Evolutionary conservation across 2,888 invertebrate genomes (phyloP).

Genomic region (Chamaedrilus cognettii): DNA sequence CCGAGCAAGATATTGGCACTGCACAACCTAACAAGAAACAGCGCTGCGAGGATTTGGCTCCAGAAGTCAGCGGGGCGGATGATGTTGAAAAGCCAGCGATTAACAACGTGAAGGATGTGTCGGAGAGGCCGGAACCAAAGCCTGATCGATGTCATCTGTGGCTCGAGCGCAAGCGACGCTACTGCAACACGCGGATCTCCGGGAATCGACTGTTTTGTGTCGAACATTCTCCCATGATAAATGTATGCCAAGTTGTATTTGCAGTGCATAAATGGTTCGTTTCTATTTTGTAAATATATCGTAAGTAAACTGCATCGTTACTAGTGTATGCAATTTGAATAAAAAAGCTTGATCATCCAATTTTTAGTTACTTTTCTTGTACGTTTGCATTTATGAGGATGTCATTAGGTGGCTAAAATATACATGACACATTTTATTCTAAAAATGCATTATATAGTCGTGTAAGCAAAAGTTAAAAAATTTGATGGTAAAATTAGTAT

Average conservation of each 20-base stretch:
- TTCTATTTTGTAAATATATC: background rate
- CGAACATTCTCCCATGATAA: constrained; percentile 11
- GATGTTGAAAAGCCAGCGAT: background rate
- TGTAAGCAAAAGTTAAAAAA: too few species aligned
- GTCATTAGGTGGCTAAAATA: too few species aligned
- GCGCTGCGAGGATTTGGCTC: background rate
- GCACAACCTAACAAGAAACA: background rate
- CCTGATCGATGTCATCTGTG: constrained; percentile 14
- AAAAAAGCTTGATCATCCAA: too few species aligned
- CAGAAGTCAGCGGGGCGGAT: background rate
- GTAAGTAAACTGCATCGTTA: background rate
- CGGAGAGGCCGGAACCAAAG: background rate
- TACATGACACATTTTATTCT: too few species aligned
- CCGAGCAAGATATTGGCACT: background rate
- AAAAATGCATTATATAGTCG: too few species aligned
- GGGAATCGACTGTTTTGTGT: background rate
- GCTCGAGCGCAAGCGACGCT: constrained; percentile 8
- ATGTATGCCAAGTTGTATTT: background rate
- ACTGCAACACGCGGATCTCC: constrained; percentile 6
- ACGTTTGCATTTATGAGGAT: too few species aligned
- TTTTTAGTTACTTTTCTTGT: too few species aligned
- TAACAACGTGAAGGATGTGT: background rate
- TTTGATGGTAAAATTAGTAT: too few species aligned
- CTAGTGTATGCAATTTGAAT: too few species aligned
- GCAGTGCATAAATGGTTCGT: background rate